Percentiles rank a stretch among this genome's conserved stretches.
Conservation (phyloP, 2,888 invertebrate genomes). For the Amiota minor region DNA sequence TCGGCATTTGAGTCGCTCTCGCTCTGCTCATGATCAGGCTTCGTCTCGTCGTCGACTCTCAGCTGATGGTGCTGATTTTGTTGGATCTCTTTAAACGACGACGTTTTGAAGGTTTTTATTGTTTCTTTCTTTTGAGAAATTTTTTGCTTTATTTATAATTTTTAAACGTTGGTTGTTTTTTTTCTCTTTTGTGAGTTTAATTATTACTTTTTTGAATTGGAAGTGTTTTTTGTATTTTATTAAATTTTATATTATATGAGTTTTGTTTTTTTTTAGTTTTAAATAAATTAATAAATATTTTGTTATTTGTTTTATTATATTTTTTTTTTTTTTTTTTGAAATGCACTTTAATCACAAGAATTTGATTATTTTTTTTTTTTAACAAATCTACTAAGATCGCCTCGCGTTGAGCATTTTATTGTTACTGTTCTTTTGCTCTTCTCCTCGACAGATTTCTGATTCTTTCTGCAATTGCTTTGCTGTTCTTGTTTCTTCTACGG, state of each 20-base stretch:
- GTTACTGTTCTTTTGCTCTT: slow-evolving; percentile 25
- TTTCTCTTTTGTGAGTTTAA: background rate
- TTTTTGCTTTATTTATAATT: slow-evolving; percentile 5
- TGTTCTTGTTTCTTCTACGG: slow-evolving; percentile 8
- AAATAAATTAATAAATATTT: slow-evolving; percentile 3
- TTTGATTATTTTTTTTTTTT: slow-evolving; percentile 49
- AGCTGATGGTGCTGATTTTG: background rate
- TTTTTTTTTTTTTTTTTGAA: slow-evolving; percentile 53
- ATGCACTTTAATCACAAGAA: slow-evolving; percentile 68
- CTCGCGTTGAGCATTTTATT: too few species aligned
- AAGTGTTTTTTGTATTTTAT: slow-evolving; percentile 12
- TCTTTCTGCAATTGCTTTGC: slow-evolving; percentile 19
- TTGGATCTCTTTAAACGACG: slow-evolving; percentile 7
- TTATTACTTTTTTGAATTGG: slow-evolving; percentile 12
- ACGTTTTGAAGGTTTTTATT: slow-evolving; percentile 16
- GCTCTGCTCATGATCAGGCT: background rate
- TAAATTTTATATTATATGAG: slow-evolving; percentile 22
- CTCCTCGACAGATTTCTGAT: slow-evolving; percentile 24
- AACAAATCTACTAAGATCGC: slow-evolving; percentile 26
- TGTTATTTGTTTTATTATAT: slow-evolving; percentile 43
- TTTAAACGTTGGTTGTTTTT: slow-evolving; percentile 32
- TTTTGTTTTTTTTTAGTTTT: slow-evolving; percentile 23
- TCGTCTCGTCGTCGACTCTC: too few species aligned
- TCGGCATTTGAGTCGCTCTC: background rate
- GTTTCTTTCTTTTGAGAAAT: slow-evolving; percentile 3